These are phyloP conservation scores for Brachylomia viminalis DNA, from an alignment of 2,888 invertebrate species.

Conservation along the genomic window DNA sequence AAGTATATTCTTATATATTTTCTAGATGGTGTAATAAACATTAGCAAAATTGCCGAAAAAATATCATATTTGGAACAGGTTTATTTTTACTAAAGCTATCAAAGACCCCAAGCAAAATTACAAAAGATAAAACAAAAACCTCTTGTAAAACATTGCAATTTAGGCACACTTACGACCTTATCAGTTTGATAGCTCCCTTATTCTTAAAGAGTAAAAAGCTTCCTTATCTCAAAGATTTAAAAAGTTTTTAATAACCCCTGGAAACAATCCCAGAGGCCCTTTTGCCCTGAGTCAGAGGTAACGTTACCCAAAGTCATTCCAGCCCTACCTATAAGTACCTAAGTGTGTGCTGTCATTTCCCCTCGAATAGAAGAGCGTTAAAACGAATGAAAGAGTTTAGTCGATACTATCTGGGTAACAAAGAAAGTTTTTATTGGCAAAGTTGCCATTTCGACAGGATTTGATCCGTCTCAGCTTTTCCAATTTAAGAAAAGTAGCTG, in stretches of 20 bases:
- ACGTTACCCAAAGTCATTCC: constrained; percentile 63
- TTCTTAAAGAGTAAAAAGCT: constrained; percentile 54
- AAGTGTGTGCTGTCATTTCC: constrained; percentile 70
- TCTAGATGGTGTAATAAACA: no score
- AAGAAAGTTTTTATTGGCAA: constrained; percentile 89
- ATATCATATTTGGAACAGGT: no score
- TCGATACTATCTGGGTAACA: constrained; percentile 87
- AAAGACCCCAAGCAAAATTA: neutral
- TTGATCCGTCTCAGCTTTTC: constrained; percentile 85
- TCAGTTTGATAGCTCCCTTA: constrained; percentile 48
- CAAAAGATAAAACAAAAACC: constrained; percentile 12
- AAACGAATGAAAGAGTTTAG: constrained; percentile 83
- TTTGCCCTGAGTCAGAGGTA: constrained; percentile 37
- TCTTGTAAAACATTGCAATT: constrained; percentile 38
- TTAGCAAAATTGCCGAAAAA: no score
- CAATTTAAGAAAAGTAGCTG: constrained; percentile 85
- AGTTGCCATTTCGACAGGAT: constrained; percentile 81
- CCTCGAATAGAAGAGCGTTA: constrained; percentile 71
- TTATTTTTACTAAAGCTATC: neutral
- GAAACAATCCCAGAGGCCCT: constrained; percentile 65
- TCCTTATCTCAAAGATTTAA: constrained; percentile 73
- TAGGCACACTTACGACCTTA: constrained; percentile 44
- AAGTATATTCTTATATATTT: no score
- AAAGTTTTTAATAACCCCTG: constrained; percentile 77
- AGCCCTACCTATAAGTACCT: constrained; percentile 48